A percentile compares a stretch with the other conserved stretches of the same genome.
Conservation (phyloP, 2,113 vertebrate genomes). For the Plectropomus leopardus region DNA sequence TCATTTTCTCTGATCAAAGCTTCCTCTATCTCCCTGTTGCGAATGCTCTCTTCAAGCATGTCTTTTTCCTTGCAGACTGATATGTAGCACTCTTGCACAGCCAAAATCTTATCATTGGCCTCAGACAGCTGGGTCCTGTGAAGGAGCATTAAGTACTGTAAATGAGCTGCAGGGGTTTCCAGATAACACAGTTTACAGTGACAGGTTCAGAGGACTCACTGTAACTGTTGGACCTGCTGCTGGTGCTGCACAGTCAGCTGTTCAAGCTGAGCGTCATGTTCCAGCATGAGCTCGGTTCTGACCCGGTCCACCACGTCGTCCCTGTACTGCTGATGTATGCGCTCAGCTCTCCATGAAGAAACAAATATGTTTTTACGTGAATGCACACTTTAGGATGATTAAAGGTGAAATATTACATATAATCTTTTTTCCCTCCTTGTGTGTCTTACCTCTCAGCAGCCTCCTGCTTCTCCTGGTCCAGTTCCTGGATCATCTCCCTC, state of each 20-base stretch:
- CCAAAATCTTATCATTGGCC: slow-evolving; percentile 86
- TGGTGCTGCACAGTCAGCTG: slow-evolving; percentile 86
- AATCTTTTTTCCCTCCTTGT: not conserved
- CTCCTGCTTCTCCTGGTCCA: slow-evolving; percentile 95
- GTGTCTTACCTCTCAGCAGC: slow-evolving; percentile 87
- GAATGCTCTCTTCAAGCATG: slow-evolving; percentile 83
- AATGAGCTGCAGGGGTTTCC: not conserved
- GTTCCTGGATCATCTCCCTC: slow-evolving; percentile 95
- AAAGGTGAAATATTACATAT: not conserved
- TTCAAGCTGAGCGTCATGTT: slow-evolving; percentile 84
- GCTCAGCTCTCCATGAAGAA: slow-evolving; percentile 86
- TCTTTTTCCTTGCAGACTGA: slow-evolving; percentile 93
- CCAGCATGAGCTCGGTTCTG: slow-evolving; percentile 85
- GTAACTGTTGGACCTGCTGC: slow-evolving; percentile 81
- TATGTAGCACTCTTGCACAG: slow-evolving; percentile 94
- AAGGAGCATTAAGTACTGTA: not conserved
- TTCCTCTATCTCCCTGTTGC: slow-evolving; percentile 79
- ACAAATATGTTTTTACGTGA: slow-evolving; percentile 4
- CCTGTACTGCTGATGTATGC: slow-evolving; percentile 91
- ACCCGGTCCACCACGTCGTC: slow-evolving; percentile 91
- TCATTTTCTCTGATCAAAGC: slow-evolving; percentile 83
- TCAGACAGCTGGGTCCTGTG: slow-evolving; percentile 88
- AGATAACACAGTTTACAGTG: not conserved
- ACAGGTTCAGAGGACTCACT: slow-evolving; percentile 81
- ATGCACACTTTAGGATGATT: not conserved